A percentile compares a stretch with the other conserved stretches of the same genome.
These are phyloP conservation scores for Lutjanus argentimaculatus DNA, from an alignment of 2,797 vertebrate genomes.

Conservation along the genomic window DNA sequence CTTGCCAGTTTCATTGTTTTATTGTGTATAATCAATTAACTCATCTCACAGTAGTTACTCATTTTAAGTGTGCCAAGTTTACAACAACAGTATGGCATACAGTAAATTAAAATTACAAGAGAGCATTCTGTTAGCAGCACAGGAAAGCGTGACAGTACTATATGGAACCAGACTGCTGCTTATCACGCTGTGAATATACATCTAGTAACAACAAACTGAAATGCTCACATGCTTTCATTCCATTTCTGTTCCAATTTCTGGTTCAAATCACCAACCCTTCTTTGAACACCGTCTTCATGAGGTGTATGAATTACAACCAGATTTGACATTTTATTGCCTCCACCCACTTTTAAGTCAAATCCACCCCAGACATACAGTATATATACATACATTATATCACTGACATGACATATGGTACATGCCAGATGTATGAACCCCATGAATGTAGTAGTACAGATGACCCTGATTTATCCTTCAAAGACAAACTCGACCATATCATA, in stretches of 20 bases:
- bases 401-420: neutral
- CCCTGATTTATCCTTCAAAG: neutral
- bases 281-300: neutral
- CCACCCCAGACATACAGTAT: neutral
- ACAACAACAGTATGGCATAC: neutral
- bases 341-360: neutral
- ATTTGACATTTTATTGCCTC: neutral
- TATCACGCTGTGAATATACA: neutral
- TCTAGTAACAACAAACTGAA: neutral
- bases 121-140: neutral
- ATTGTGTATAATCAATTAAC: slow-evolving; percentile 18
- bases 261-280: slow-evolving; percentile 8
- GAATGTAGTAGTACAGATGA: neutral
- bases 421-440: neutral
- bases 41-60: slow-evolving; percentile 6
- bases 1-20: neutral
- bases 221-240: neutral
- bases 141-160: neutral
- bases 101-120: neutral
- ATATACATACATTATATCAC: neutral
- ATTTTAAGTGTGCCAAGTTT: slow-evolving; percentile 6
- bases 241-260: neutral
- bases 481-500: neutral
- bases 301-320: no score
- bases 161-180: neutral